Conservation (phyloP, 1,140 invertebrate genomes). For the Euwallacea fornicatus region DNA sequence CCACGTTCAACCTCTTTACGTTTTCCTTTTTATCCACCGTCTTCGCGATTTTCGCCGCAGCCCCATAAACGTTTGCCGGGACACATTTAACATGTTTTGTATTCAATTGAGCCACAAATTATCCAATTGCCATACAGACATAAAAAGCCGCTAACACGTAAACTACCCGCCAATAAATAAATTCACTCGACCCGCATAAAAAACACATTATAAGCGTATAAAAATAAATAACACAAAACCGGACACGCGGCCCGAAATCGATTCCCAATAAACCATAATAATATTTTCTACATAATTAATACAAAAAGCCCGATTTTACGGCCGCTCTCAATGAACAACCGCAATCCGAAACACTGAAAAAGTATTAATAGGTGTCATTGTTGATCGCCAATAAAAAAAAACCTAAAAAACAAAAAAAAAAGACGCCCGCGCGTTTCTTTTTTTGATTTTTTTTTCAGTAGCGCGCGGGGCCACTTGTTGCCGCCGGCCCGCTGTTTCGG, state of each 20-base stretch:
- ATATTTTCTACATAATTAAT: constrained; percentile 45
- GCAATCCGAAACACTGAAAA: constrained; percentile 45
- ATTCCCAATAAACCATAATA: constrained; percentile 40
- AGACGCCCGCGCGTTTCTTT: constrained; percentile 32
- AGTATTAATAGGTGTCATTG: constrained; percentile 53
- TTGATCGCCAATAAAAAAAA: constrained; percentile 17
- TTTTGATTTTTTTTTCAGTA: constrained; percentile 7
- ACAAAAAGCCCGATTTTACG: constrained; percentile 42
- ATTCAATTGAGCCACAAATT: no score
- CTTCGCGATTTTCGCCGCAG: no score
- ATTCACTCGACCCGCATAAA: constrained; percentile 14
- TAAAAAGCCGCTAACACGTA: no score
- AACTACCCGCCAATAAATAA: no score
- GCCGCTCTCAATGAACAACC: constrained; percentile 44
- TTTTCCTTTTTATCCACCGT: no score
- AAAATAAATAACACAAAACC: constrained; percentile 36
- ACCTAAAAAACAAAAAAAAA: constrained; percentile 37
- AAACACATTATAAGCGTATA: constrained; percentile 31
- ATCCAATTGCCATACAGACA: no score
- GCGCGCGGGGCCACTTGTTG: constrained; percentile 48
- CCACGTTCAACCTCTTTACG: no score
- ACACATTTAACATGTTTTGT: no score
- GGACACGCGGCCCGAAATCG: constrained; percentile 31
- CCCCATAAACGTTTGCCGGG: no score
- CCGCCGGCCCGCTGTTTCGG: constrained; percentile 9